Conservation (phyloP, 2,797 vertebrate species). For the Ctenopoma kingsleyae region DNA sequence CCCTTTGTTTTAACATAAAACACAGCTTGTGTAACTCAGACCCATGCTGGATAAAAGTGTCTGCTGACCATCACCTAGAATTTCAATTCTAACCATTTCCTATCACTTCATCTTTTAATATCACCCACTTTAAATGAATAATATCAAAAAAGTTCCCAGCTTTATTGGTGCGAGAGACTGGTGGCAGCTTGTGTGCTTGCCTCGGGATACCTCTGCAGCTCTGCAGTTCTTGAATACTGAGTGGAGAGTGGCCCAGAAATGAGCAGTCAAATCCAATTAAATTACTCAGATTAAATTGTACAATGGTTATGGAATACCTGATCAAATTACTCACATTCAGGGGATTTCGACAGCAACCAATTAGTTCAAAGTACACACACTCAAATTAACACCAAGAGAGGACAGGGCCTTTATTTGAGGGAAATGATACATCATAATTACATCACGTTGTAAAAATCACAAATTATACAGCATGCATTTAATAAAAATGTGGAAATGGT, state of each 20-base stretch:
- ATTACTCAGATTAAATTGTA: slow-evolving; percentile 86
- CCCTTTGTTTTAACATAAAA: slow-evolving; percentile 41
- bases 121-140: slow-evolving; percentile 15
- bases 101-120: slow-evolving; percentile 11
- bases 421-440: slow-evolving; percentile 85
- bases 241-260: slow-evolving; percentile 84
- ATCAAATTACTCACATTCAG: slow-evolving; percentile 86
- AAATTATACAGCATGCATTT: slow-evolving; percentile 80
- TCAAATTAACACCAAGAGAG: slow-evolving; percentile 84
- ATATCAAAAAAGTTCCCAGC: slow-evolving; percentile 36
- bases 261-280: slow-evolving; percentile 87
- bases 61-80: slow-evolving; percentile 16
- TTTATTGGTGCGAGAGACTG: slow-evolving; percentile 62
- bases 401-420: slow-evolving; percentile 82
- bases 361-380: slow-evolving; percentile 86
- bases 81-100: slow-evolving; percentile 3
- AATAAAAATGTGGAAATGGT: slow-evolving; percentile 83
- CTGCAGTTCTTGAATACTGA: slow-evolving; percentile 83
- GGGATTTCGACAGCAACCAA: slow-evolving; percentile 85
- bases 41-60: slow-evolving; percentile 24
- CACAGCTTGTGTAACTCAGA: slow-evolving; percentile 25
- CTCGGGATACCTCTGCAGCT: slow-evolving; percentile 76
- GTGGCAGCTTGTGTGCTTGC: slow-evolving; percentile 67
- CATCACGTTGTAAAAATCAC: slow-evolving; percentile 77
- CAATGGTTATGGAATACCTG: slow-evolving; percentile 87